Evolutionary conservation across 1,140 invertebrate species (phyloP).

Genomic region (Apis cerana): DNA sequence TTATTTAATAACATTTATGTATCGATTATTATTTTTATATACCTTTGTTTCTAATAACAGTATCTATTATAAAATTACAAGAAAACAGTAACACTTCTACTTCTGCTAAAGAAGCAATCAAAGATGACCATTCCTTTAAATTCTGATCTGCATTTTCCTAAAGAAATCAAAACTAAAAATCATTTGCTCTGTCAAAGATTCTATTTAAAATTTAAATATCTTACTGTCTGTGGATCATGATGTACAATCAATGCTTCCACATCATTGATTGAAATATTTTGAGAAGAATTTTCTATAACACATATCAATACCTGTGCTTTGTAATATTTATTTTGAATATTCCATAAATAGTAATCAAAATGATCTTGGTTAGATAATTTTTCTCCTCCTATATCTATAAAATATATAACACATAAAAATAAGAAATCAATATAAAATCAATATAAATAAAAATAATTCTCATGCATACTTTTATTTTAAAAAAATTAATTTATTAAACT

Average conservation of each 20-base stretch:
- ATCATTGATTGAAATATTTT: conserved; percentile 76
- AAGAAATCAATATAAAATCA: too few relatives aligned
- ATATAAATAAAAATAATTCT: too few relatives aligned
- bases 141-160: conserved; percentile 76
- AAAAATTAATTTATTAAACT: background rate
- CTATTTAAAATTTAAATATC: conserved; percentile 28
- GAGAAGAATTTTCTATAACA: conserved; percentile 77
- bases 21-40: conserved; percentile 32
- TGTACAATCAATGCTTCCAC: conserved; percentile 84
- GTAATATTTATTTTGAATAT: conserved; percentile 87
- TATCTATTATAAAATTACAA: conserved; percentile 75
- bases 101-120: conserved; percentile 64
- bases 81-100: conserved; percentile 73
- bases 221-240: conserved; percentile 83
- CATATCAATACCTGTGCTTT: conserved; percentile 83
- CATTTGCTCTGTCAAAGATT: background rate
- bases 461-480: background rate
- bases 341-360: conserved; percentile 82
- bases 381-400: conserved; percentile 76
- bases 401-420: conserved; percentile 67
- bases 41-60: conserved; percentile 75
- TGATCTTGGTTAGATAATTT: conserved; percentile 72
- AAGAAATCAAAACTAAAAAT: conserved; percentile 26
- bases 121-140: conserved; percentile 68
- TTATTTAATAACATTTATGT: conserved; percentile 17